phyloP scores from a whole-genome alignment of 2,888 invertebrate genomes.

The Tenthredo notha region DNA sequence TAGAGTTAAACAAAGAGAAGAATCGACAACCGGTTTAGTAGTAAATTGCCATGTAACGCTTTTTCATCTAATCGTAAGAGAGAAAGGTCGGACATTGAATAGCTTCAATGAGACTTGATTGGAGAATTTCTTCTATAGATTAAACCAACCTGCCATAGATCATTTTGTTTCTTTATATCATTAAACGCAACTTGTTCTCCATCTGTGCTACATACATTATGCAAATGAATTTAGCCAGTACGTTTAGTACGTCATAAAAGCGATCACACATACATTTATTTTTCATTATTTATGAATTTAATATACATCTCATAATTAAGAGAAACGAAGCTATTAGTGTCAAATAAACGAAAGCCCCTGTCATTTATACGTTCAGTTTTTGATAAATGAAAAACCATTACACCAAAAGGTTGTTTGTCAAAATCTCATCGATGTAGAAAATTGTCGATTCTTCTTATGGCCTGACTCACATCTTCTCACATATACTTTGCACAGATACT shows the following conservation, averaged over 20 bases:
- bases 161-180: neutral
- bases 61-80: neutral
- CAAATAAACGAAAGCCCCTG: neutral
- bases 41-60: neutral
- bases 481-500: neutral
- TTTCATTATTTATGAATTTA: neutral
- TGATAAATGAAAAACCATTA: neutral
- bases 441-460: neutral
- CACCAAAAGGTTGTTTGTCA: no score
- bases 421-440: neutral
- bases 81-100: neutral
- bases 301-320: neutral
- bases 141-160: neutral
- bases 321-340: conserved; percentile 3
- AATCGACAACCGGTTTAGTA: conserved; percentile 1
- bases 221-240: neutral
- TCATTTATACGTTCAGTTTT: neutral
- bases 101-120: conserved; percentile 25
- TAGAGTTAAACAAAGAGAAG: neutral
- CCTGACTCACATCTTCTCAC: neutral
- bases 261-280: neutral
- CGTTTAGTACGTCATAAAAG: neutral
- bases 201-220: neutral
- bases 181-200: conserved; percentile 10
- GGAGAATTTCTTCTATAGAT: conserved; percentile 18